Evolutionary conservation across 1,140 invertebrate species (phyloP), one percentile per base, ranked within the genome.

Genomic region (Drosophila bipectinata): DNA sequence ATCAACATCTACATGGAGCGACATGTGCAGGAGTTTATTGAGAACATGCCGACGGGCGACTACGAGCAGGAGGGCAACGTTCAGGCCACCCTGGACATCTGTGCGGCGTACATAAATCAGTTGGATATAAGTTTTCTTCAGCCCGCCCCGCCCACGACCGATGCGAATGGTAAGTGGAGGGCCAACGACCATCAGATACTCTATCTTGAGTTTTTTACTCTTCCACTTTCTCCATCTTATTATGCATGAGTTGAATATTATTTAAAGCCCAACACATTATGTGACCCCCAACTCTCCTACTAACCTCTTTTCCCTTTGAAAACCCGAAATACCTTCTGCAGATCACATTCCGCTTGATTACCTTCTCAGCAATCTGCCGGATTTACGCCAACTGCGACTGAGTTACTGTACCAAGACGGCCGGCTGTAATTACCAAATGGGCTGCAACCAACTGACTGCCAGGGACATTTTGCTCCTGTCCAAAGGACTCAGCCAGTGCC

Each of bases 1-100:
- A 92, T 92, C 79, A 83, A 89, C 78, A 92, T 91, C 69, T 93
- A 92, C 87, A 91, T 92, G 79, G 92, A 92, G 78, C 85, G 81
- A 80, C 91, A 92, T 91, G 72, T 92, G 54, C 80, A 91, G 59
- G 91, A 92, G 80, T 91, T 85, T 80, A 89, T 92, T 57, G 92
- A 92, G 77, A 89, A 91, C 67, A 69, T 92, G 69, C 75, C 90
- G 76, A 91, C 91, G 56, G 77, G 81, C 75, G 82, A 92, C 77
- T 92, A 92, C 54, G 88, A 92, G 61, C 80, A 84, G 57, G 92
- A 92, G 41, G 78, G 88, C 37, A 82, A 92, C 24, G 85, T 90
- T 30, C 74, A 79, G 64, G 72, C 64, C 56, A 54, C 74, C 66
- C 80, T 90, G 75, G 90, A 92, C 72, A 87, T 91, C 77, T 89